Evolutionary conservation across 1,140 invertebrate species (phyloP), one percentile per base, ranked within the genome.

Genomic region (Bombus consobrinus): DNA sequence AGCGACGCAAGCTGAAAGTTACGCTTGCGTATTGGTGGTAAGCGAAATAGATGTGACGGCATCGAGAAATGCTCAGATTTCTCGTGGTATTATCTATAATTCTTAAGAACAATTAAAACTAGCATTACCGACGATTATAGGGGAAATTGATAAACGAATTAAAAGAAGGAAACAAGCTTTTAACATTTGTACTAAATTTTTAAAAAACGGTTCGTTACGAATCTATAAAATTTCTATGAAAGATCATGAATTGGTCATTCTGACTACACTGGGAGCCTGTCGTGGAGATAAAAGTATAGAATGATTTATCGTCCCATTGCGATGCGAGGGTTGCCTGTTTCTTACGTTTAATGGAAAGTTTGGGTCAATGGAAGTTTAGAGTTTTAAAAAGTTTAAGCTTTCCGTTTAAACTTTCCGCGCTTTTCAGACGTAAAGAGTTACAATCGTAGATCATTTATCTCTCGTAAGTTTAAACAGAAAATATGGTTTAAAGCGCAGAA

Each of bases 11-110:
- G 25, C 13, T 43, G 76, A 4, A 85, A 69, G 57, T 79, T 80
- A 71, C 41, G 83, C 79, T 80, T 47, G 57, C 83, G 77, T 62
- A 73, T 80, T n/a, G 66, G 34, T 78, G 64, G 22, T 28, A 22
- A 47, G 43, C 64, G 81, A 43, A 78, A 69, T 74, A 78, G 47
- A 69, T 32, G 74, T 69, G 22, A 4, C 8, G 37, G n/a, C n/a
- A 64, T 25, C 22, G 34, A 74, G 73, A 15, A 53, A 57, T 69
- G 6, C 47, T 53, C 47, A 0, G 47, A 8, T 22, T 53, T 22
- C 5, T 53, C 34, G 12, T n/a, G 12, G 2, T 32, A 34, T n/a
- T 25, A 25, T 76, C 34, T 47, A 9, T n/a, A 9, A 5, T 22
- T 18, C 43, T 22, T 3, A 32, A 9, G 10, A 28, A 39, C 43